Base-by-base conservation (phyloP, 2,888 invertebrate species). In the Leptarthrus brevirostris region DNA sequence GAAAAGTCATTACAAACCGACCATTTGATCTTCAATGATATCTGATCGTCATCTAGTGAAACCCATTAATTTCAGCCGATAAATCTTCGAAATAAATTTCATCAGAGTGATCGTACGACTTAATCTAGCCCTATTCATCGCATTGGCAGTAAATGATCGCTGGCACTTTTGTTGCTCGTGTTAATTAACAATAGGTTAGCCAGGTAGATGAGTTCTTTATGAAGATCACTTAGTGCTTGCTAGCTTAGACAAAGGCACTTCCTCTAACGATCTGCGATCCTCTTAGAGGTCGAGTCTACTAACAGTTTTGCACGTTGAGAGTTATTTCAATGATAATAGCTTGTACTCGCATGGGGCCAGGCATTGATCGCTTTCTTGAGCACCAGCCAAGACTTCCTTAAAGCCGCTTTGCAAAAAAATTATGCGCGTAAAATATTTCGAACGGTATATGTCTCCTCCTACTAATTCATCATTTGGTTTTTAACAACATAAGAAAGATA, bases 81-180 rank as follows among this genome's bases (percentile, higher is more conserved):
- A 58, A 58, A 58, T 58, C 58, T 36, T 58, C 10, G 20, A 36
- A 58, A 58, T 58, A 58, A 58, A 36, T 58, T 58, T 58, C 58
- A 58, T 36, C 20, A 49, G 12, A 14, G 49, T 12, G 34, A 14
- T 34, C 36, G 18, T 4, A 36, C 58, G 18, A 58, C 58, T 36
- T 58, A 58, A 58, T 58, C 58, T 58, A 58, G 34, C 26, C 36
- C 34, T 20, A 36, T 20, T 58, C 36, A 36, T 20, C 58, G 1
- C 18, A 36, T 34, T 34, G 36, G 8, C 58, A 18, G 20, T 18
- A 34, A 36, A 1, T 30, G 58, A 36, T 58, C 58, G 20, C 6
- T 36, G 10, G 58, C 34, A 58, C 36, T 2, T 58, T 56, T 36
- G 16, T 58, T 36, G 40, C 40, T 40, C 40, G 36, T 36, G 18